Evolutionary conservation across 1,140 invertebrate species (phyloP), one percentile per base, ranked within the genome.

Genomic region (Argopecten irradians): DNA sequence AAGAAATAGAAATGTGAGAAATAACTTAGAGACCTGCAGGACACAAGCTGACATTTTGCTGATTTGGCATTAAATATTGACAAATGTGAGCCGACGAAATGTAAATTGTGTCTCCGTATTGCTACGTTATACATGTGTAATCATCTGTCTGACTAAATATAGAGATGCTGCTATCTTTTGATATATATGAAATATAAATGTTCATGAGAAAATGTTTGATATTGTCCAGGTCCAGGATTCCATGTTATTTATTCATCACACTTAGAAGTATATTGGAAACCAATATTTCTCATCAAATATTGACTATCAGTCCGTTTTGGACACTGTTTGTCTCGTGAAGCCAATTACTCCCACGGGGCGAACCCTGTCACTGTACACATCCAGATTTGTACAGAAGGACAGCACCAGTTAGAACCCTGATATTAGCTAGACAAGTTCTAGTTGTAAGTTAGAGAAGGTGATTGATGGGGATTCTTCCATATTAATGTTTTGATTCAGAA

Each of bases 241-340:
- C 28, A n/a, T 71, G 55, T 71, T 71, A 71, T 71, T 71, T 28
- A 71, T 71, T 71, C 55, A 71, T 71, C 55, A 71, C 55, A n/a
- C 13, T 55, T 71, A 22, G n/a, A n/a, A n/a, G n/a, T n/a, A 71
- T 71, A 71, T 71, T n/a, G 22, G n/a, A 71, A 71, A 71, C 55
- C 55, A 71, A 71, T 71, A 71, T 71, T 71, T 71, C 55, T 71
- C 55, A 28, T 28, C 55, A 71, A 28, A 71, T 71, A 71, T 71
- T 71, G n/a, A 5, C 55, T 28, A 11, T 8, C 55, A 5, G 55
- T 71, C 55, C 55, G n/a, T 71, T 16, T 71, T n/a, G n/a, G 55
- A 71, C 22, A 28, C 22, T 71, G 55, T 71, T n/a, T n/a, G 0
- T 28, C n/a, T 2, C n/a, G 5, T 3, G 14, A 19, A 71, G n/a